These are phyloP conservation scores for Troides helena DNA, from an alignment of 2,888 invertebrate genomes.

Conservation along the genomic window DNA sequence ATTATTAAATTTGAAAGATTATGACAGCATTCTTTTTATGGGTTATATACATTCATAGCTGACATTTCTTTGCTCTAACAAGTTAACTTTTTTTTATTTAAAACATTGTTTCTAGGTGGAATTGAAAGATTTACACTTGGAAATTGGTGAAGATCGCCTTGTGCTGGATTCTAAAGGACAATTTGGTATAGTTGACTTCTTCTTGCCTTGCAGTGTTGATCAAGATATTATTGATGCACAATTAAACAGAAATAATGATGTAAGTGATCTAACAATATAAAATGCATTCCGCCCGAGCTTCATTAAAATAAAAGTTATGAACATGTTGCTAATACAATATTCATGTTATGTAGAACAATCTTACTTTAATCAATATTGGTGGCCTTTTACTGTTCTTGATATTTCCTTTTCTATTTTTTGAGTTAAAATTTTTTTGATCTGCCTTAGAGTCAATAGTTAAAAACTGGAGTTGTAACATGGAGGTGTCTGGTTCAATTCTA, in stretches of 20 bases:
- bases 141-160: conserved; percentile 88
- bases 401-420: too few relatives aligned
- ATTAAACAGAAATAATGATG: conserved; percentile 68
- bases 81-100: neutral
- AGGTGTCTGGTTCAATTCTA: too few relatives aligned
- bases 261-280: conserved; percentile 43
- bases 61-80: neutral
- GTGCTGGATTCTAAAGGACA: conserved; percentile 82
- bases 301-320: neutral
- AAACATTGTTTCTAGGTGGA: conserved; percentile 70
- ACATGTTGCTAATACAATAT: neutral
- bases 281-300: neutral
- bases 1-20: too few relatives aligned
- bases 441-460: too few relatives aligned
- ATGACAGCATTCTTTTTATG: too few relatives aligned
- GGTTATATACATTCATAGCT: too few relatives aligned
- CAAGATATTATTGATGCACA: conserved; percentile 74
- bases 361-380: too few relatives aligned
- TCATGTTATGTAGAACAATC: too few relatives aligned
- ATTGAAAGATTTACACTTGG: conserved; percentile 82
- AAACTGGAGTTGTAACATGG: too few relatives aligned
- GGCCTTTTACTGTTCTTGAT: too few relatives aligned
- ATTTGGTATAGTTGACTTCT: conserved; percentile 84
- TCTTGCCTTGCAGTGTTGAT: conserved; percentile 83
- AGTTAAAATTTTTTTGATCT: too few relatives aligned